Conservation (phyloP, 2,113 vertebrate genomes). For the Elephas maximus region DNA sequence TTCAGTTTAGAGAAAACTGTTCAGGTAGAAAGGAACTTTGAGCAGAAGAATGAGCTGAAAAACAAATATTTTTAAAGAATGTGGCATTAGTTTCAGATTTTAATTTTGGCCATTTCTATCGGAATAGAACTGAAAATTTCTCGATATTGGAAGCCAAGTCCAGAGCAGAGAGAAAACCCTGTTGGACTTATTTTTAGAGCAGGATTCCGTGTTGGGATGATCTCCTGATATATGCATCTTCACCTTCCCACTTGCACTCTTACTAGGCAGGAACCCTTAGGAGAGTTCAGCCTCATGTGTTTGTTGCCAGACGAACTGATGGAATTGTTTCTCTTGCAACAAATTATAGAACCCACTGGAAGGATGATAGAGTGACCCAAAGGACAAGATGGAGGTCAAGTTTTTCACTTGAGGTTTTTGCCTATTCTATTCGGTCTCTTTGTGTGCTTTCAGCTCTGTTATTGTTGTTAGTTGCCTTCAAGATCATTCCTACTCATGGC, state of each 20-base stretch:
- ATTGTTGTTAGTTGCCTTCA: background rate
- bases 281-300: background rate
- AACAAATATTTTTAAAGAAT: background rate
- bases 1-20: background rate
- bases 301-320: background rate
- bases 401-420: background rate
- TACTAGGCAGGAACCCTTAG: background rate
- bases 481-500: background rate
- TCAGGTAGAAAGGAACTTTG: background rate
- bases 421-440: background rate
- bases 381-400: background rate
- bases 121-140: background rate
- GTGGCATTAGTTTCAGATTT: background rate
- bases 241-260: background rate
- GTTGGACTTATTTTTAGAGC: background rate
- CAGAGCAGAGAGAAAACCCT: background rate
- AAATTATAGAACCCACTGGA: background rate
- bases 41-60: background rate
- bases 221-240: fast-evolving
- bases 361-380: background rate
- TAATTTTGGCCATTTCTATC: background rate
- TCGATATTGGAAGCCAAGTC: background rate
- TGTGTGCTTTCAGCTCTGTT: background rate
- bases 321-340: background rate
- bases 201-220: background rate